Base-by-base conservation (phyloP, 2,797 vertebrate species). In the Sphaeramia orbicularis region DNA sequence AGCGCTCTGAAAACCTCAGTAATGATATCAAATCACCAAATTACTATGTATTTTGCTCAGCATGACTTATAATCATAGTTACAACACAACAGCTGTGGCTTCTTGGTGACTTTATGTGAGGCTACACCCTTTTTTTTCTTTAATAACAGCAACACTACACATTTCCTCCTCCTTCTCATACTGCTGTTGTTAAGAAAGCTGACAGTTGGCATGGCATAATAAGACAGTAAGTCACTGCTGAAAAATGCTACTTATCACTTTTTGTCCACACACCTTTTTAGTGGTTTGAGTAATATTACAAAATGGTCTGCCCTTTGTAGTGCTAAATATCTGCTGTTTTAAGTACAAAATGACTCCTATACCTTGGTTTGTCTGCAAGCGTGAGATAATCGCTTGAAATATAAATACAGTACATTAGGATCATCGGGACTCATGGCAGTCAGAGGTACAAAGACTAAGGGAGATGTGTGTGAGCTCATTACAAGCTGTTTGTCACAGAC, bases 11-110 rank as follows among this genome's bases (percentile, higher is more conserved):
- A 77, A 69, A 55, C 65, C 61, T 32, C 57, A 71, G 71, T 57
- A 79, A 83, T 78, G 61, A 83, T 69, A 83, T 84, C 69, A 82
- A 38, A 77, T 74, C 54, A 64, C 57, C 43, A 78, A 84, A 88
- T 81, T 32, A 68, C 80, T 74, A 61, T 71, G 61, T 52, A 48
- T 83, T 74, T 65, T 67, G 41, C 59, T 67, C 14, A 43, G 61
- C 57, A 55, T 57, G 66, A 61, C 81, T 84, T 80, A 55, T 80
- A 86, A 86, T 86, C 50, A 86, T 35, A 64, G 63, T 72, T 56
- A 71, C 41, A 54, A 59, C 42, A 71, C 64, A 82, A 70, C 82
- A 76, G 74, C 68, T 74, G 71, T 57, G 76, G 60, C 51, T 75
- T 85, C 68, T 50, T 54, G 59, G 19, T 65, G 37, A 60, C 43